Evolutionary conservation across 2,113 vertebrate genomes (phyloP).

Genomic region (Circaetus gallicus): DNA sequence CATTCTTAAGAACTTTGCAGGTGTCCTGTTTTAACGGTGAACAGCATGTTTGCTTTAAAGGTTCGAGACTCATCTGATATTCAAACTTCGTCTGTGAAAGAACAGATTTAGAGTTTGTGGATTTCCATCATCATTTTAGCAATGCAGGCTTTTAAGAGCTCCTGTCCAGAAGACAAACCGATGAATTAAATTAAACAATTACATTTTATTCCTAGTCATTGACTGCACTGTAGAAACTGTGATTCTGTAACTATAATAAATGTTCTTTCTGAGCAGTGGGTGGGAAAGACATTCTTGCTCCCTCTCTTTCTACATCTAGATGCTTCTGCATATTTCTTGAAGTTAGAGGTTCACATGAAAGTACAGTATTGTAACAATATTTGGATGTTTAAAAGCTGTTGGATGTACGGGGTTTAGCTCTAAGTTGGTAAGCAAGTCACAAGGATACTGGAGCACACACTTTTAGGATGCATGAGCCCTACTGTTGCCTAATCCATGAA

Average conservation of each 20-base stretch:
- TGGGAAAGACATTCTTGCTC: background rate
- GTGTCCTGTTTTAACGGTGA: conserved; percentile 69
- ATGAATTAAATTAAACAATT: background rate
- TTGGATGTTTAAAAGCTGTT: background rate
- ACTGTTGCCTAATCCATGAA: background rate
- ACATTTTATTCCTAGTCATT: background rate
- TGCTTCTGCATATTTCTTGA: background rate
- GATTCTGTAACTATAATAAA: background rate
- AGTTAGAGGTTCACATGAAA: background rate
- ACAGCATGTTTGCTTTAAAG: conserved; percentile 87
- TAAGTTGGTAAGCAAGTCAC: background rate
- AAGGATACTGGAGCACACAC: background rate
- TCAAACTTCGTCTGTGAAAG: conserved; percentile 78
- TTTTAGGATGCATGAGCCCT: background rate
- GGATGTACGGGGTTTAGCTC: background rate
- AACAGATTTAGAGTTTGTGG: background rate
- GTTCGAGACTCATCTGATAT: conserved; percentile 86
- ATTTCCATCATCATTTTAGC: background rate
- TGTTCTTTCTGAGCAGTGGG: background rate
- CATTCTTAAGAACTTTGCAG: conserved; percentile 79
- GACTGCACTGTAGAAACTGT: background rate
- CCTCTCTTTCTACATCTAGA: background rate
- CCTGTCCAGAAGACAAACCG: background rate
- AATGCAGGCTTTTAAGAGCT: background rate
- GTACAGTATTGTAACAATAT: background rate